Evolutionary conservation across 1,140 invertebrate species (phyloP).

Genomic region (Trissolcus basalis): DNA sequence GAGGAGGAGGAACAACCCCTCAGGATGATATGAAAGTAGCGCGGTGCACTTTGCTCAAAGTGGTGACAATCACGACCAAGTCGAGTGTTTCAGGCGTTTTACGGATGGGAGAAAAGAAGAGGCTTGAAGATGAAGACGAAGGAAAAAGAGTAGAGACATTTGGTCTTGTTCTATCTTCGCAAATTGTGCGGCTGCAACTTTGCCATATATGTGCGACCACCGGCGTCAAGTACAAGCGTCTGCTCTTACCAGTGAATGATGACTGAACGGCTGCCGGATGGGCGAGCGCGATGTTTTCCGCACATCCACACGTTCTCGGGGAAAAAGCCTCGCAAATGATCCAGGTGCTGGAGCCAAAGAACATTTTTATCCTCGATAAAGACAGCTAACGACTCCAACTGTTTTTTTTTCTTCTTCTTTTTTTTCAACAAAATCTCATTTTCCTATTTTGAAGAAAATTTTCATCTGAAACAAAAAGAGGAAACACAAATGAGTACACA

Average conservation of each 20-base stretch:
- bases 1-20: slow-evolving; percentile 43
- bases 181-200: slow-evolving; percentile 51
- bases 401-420: too few relatives aligned
- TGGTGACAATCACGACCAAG: slow-evolving; percentile 62
- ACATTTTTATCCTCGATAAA: too few relatives aligned
- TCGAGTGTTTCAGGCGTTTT: slow-evolving; percentile 54
- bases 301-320: slow-evolving; percentile 20
- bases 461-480: not conserved
- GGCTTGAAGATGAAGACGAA: slow-evolving; percentile 47
- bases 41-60: slow-evolving; percentile 62
- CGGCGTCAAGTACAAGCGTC: slow-evolving; percentile 58
- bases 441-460: not conserved
- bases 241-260: slow-evolving; percentile 60
- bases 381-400: too few relatives aligned
- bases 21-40: slow-evolving; percentile 53
- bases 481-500: not conserved
- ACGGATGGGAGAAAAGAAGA: slow-evolving; percentile 48
- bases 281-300: slow-evolving; percentile 44
- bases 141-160: slow-evolving; percentile 47
- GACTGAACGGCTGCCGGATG: slow-evolving; percentile 56
- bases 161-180: slow-evolving; percentile 51
- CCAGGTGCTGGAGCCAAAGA: slow-evolving; percentile 15
- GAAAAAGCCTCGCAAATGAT: slow-evolving; percentile 39
- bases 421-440: too few relatives aligned
- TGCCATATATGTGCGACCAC: slow-evolving; percentile 45